A percentile compares a stretch with the other conserved stretches of the same genome.
Conservation (phyloP, 2,888 invertebrate genomes). For the Tipula vernalis region DNA sequence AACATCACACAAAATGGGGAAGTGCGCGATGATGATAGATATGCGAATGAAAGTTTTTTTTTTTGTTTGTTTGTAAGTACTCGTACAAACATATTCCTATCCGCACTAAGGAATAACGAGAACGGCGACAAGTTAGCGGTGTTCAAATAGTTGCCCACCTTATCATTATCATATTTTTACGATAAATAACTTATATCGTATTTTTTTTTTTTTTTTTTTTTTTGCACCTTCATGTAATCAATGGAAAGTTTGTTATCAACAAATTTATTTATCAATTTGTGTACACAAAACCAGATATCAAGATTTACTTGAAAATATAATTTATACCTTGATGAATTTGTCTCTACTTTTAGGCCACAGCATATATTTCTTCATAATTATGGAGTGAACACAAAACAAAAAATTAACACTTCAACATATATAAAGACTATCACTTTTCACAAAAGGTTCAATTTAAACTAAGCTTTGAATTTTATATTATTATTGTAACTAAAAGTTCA, state of each 20-base stretch:
- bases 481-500: not conserved
- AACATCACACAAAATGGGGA: not conserved
- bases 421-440: not conserved
- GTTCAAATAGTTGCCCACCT: not conserved
- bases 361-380: not conserved
- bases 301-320: not conserved
- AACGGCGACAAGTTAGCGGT: not conserved
- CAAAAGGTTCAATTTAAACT: not conserved
- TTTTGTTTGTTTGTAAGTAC: not conserved
- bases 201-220: not conserved
- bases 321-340: not conserved
- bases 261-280: not conserved
- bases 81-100: not conserved
- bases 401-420: not conserved
- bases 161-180: not conserved
- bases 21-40: not conserved
- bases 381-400: not conserved
- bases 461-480: not conserved
- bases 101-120: not conserved
- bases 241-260: not conserved
- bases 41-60: not conserved
- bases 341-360: not conserved
- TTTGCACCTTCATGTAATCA: not conserved
- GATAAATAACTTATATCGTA: not conserved
- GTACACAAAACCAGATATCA: not conserved